These are phyloP conservation scores for Oriolus oriolus DNA, from an alignment of 2,113 vertebrate species.

Conservation along the genomic window DNA sequence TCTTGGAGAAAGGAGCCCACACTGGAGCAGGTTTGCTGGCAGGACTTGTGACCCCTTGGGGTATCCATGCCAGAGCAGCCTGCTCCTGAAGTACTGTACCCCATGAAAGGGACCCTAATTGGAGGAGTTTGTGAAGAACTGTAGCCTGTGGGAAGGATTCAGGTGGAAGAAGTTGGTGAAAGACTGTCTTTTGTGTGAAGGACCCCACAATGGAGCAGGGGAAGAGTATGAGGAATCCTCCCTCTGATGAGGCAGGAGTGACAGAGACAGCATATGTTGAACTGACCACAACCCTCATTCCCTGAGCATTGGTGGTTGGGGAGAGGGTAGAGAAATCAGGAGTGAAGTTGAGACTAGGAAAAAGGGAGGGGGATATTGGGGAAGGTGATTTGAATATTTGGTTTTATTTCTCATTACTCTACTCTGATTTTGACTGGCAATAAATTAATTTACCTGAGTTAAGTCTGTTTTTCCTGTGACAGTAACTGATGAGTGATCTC, in stretches of 20 bases:
- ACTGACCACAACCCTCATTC: neutral
- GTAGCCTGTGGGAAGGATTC: neutral
- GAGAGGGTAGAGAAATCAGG: neutral
- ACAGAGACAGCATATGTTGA: neutral
- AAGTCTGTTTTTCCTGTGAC: neutral
- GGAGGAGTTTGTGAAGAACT: neutral
- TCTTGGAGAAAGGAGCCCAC: neutral
- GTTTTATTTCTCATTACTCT: neutral
- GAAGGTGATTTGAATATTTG: neutral
- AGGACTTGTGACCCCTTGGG: neutral
- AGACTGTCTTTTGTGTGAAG: neutral
- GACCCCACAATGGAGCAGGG: too few species aligned
- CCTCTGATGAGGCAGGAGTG: neutral
- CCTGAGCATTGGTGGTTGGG: neutral
- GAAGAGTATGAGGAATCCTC: neutral
- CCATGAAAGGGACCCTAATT: rapidly evolving
- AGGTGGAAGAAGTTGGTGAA: neutral
- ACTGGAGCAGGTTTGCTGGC: neutral
- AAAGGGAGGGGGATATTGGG: neutral
- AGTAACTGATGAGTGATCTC: neutral
- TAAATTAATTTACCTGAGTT: neutral
- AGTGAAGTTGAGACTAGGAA: neutral
- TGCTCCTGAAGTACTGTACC: neutral
- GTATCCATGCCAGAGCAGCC: neutral
- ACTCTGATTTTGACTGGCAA: neutral